phyloP scores from a whole-genome alignment of 2,888 invertebrate species.

The Drosophila yooni region DNA sequence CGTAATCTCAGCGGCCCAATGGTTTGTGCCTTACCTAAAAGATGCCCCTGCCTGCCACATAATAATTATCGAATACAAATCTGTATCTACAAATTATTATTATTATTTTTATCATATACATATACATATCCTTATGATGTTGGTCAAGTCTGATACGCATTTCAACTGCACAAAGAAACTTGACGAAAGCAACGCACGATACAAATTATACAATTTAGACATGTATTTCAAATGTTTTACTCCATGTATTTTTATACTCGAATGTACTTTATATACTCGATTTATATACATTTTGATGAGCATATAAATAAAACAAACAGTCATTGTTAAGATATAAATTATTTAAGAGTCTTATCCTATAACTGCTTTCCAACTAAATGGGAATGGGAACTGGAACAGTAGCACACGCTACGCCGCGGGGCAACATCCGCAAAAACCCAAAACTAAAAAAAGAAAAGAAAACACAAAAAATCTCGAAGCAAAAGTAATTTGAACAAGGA shows the following conservation, averaged over 20 bases:
- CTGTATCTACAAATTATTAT: slow-evolving; percentile 21
- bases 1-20: slow-evolving; percentile 68
- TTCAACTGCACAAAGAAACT: slow-evolving; percentile 41
- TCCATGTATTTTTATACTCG: slow-evolving; percentile 53
- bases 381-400: slow-evolving; percentile 40
- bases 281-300: slow-evolving; percentile 33
- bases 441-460: background rate
- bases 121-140: background rate
- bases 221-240: slow-evolving; percentile 32
- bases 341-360: slow-evolving; percentile 23
- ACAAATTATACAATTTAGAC: slow-evolving; percentile 26
- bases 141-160: slow-evolving; percentile 44
- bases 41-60: slow-evolving; percentile 68
- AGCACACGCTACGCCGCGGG: slow-evolving; percentile 78
- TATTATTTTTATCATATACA: slow-evolving; percentile 22
- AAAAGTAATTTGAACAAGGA: slow-evolving; percentile 42
- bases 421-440: slow-evolving; percentile 53
- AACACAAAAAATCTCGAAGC: slow-evolving; percentile 18
- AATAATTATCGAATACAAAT: slow-evolving; percentile 28
- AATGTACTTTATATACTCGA: slow-evolving; percentile 55
- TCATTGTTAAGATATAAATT: slow-evolving; percentile 63
- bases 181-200: slow-evolving; percentile 33
- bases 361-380: slow-evolving; percentile 23
- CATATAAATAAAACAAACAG: slow-evolving; percentile 65
- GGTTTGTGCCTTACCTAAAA: slow-evolving; percentile 66